Percentiles rank a stretch among this genome's conserved stretches.
phyloP scores from a whole-genome alignment of 2,113 vertebrate species.

The Pithys albifrons region DNA sequence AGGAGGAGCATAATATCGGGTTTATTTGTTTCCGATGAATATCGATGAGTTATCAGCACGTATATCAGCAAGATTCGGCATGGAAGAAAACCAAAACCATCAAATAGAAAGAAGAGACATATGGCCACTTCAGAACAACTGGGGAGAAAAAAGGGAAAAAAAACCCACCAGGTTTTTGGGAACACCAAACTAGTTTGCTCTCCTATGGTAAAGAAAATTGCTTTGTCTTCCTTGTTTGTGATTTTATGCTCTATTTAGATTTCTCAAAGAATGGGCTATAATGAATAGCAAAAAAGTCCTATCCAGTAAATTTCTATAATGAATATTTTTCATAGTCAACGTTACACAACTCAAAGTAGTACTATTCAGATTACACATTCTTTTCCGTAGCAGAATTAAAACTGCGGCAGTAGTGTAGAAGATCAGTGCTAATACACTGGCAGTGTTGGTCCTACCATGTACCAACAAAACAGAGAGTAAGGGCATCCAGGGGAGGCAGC shows the following conservation, averaged over 20 bases:
- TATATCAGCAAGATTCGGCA: background rate
- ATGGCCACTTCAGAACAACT: background rate
- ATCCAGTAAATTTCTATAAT: background rate
- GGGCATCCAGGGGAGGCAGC: background rate
- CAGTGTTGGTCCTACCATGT: background rate
- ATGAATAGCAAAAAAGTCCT: background rate
- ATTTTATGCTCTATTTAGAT: background rate
- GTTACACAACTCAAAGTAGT: background rate
- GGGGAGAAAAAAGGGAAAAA: too few species aligned
- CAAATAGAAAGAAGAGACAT: background rate
- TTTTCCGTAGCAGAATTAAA: background rate
- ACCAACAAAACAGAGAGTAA: background rate
- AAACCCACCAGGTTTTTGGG: background rate
- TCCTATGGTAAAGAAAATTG: background rate
- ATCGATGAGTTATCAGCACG: rapidly evolving
- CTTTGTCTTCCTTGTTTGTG: background rate
- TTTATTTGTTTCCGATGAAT: rapidly evolving
- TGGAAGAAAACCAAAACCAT: background rate
- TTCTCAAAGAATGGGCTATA: background rate
- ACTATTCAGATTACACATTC: background rate
- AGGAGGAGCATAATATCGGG: rapidly evolving
- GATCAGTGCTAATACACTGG: background rate
- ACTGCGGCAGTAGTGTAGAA: background rate
- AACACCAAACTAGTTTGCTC: background rate
- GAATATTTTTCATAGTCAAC: background rate